Evolutionary conservation across 2,113 vertebrate genomes (phyloP).

Genomic region (Pterocles gutturalis): DNA sequence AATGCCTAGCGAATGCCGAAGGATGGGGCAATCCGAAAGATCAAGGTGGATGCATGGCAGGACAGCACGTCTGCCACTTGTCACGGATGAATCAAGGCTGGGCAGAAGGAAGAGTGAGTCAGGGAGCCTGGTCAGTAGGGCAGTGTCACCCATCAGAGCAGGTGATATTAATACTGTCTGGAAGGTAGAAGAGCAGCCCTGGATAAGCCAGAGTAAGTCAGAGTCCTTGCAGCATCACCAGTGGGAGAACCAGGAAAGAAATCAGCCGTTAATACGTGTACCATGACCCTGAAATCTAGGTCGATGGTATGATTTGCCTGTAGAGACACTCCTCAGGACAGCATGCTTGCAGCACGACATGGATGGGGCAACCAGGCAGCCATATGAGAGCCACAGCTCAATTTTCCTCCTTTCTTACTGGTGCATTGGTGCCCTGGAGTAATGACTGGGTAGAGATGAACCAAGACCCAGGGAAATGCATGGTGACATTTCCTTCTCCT

Average conservation of each 20-base stretch:
- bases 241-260: not conserved
- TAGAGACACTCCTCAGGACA: not conserved
- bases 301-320: not conserved
- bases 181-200: not conserved
- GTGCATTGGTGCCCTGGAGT: not conserved
- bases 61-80: not conserved
- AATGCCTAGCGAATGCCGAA: not conserved
- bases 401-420: not conserved
- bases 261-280: not conserved
- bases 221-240: not conserved
- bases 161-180: not conserved
- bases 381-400: not conserved
- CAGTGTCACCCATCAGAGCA: accelerated
- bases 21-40: not conserved
- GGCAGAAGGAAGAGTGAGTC: not conserved
- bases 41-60: not conserved
- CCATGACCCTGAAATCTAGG: not conserved
- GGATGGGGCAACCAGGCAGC: accelerated
- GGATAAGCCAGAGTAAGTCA: not conserved
- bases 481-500: not conserved
- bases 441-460: not conserved
- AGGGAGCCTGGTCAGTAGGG: not conserved
- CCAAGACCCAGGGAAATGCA: not conserved
- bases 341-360: accelerated
- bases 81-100: not conserved